Conservation (phyloP, 2,797 vertebrate species). For the Chlorospingus semifuscus region DNA sequence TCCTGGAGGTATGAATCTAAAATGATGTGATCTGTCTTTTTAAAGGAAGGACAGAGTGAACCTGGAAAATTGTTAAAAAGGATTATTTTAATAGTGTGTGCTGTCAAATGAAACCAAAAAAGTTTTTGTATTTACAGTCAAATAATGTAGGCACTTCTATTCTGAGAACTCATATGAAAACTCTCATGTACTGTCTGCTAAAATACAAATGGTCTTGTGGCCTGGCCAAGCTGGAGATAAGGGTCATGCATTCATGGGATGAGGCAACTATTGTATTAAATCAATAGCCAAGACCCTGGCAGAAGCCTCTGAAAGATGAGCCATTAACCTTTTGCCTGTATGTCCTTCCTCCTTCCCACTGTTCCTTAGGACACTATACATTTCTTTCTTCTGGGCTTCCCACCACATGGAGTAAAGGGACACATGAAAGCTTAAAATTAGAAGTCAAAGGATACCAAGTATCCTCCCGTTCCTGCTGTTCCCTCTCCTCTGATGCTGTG, state of each 20-base stretch:
- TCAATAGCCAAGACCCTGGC: not conserved
- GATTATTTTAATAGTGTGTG: not conserved
- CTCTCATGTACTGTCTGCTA: accelerated
- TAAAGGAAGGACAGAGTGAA: not conserved
- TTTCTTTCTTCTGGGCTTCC: not conserved
- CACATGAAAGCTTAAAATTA: not conserved
- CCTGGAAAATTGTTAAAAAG: not conserved
- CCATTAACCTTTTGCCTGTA: not conserved
- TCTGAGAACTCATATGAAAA: not conserved
- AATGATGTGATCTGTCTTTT: not conserved
- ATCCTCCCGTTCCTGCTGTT: not conserved
- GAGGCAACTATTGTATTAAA: not conserved
- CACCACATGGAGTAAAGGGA: not conserved
- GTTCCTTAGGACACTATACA: not conserved
- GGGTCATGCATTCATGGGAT: not conserved
- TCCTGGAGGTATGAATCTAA: not conserved
- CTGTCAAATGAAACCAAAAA: not conserved
- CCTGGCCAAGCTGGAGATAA: not conserved
- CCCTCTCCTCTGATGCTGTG: not conserved
- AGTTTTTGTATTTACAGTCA: not conserved
- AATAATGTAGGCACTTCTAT: not conserved
- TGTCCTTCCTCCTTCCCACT: not conserved
- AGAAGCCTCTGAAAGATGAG: not conserved
- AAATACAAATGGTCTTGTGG: not conserved
- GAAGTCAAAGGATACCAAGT: not conserved